These are phyloP conservation scores for Sigmodon hispidus DNA, from an alignment of 2,113 vertebrate species.

Conservation along the genomic window DNA sequence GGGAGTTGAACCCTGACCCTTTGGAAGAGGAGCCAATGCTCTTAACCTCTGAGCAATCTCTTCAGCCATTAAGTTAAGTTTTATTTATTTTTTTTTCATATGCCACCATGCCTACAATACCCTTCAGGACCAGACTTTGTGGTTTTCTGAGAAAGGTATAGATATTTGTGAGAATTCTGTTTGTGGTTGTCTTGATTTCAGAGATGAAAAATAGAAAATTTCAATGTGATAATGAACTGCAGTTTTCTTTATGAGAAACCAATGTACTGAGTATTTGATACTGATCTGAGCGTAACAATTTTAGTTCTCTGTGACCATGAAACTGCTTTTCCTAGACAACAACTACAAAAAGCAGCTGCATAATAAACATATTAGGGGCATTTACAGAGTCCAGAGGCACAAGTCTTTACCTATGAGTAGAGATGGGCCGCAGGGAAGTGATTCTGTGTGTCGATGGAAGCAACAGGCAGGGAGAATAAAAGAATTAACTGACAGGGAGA, in stretches of 20 bases:
- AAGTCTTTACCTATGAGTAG: not conserved
- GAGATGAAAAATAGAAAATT: not conserved
- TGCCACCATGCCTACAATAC: not conserved
- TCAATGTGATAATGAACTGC: not conserved
- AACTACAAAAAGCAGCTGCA: not conserved
- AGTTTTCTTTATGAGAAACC: not conserved
- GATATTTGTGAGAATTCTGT: not conserved
- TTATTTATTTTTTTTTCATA: not conserved
- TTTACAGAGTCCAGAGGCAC: not conserved
- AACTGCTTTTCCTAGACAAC: constrained; percentile 15
- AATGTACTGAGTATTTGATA: not conserved
- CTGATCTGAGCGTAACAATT: not conserved
- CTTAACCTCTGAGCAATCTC: too few species aligned
- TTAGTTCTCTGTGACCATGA: not conserved
- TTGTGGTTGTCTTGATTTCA: not conserved
- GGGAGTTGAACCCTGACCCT: too few species aligned
- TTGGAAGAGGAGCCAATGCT: too few species aligned
- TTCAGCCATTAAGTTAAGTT: too few species aligned
- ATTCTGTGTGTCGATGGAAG: not conserved
- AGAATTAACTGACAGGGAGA: not conserved
- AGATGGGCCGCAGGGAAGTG: not conserved
- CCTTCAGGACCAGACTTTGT: not conserved
- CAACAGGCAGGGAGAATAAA: not conserved
- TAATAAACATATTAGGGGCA: not conserved
- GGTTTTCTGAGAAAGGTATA: not conserved